Evolutionary conservation across 2,113 vertebrate genomes (phyloP).

Genomic region (Cinclus mexicanus): DNA sequence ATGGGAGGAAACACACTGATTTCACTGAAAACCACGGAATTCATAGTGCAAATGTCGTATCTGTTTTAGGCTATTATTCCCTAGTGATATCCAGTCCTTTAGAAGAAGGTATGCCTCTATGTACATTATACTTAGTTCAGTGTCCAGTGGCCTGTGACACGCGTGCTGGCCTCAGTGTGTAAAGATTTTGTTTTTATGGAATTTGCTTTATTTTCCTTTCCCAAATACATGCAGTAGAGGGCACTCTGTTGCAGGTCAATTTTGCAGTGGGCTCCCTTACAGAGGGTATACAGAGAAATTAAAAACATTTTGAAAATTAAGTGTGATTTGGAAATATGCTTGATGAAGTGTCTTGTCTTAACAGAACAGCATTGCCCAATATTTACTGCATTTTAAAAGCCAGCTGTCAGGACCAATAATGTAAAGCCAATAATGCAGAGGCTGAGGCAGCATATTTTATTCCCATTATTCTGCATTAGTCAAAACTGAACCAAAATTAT

Average conservation of each 20-base stretch:
- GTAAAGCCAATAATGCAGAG: background rate
- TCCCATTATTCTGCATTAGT: conserved; percentile 54
- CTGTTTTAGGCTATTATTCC: background rate
- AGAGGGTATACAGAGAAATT: background rate
- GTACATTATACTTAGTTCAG: background rate
- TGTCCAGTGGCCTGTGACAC: background rate
- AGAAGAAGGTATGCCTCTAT: background rate
- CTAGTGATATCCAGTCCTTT: background rate
- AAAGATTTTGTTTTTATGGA: background rate
- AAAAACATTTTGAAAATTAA: conserved; percentile 30
- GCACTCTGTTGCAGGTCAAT: conserved; percentile 70
- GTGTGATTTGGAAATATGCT: conserved; percentile 31
- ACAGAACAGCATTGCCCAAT: background rate
- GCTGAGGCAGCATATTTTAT: conserved; percentile 34
- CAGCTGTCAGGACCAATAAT: conserved; percentile 29
- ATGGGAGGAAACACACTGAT: background rate
- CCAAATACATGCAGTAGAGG: conserved; percentile 67
- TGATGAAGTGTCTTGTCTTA: conserved; percentile 43
- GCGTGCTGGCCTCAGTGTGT: background rate
- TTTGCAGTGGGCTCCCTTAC: conserved; percentile 10
- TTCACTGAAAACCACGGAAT: background rate
- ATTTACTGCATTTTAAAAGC: conserved; percentile 63
- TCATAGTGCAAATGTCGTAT: background rate
- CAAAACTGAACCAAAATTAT: conserved; percentile 39
- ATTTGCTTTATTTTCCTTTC: conserved; percentile 31